These are phyloP conservation scores for Pocillopora damicornis DNA, from an alignment of 64 coral and sea anemone species.

Conservation along the genomic window DNA sequence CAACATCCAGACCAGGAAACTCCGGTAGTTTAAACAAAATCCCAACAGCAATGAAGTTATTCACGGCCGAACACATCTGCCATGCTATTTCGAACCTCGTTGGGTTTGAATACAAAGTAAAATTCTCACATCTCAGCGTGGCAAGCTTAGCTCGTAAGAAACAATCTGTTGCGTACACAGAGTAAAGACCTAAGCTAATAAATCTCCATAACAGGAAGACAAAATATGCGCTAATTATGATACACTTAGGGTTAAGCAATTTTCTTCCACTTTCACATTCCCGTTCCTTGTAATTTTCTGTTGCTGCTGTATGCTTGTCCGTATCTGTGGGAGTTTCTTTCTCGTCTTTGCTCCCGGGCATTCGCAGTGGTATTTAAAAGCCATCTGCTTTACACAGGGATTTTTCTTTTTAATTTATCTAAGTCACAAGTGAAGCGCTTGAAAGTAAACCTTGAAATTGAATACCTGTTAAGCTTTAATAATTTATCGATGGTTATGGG, in stretches of 20 bases:
- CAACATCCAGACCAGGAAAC: conserved; percentile 67
- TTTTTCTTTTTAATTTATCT: not conserved
- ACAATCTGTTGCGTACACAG: conserved; percentile 78
- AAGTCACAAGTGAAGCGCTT: too few relatives aligned
- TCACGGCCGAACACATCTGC: conserved; percentile 67
- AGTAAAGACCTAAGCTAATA: conserved; percentile 57
- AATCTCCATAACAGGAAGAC: conserved; percentile 71
- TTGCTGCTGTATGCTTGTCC: not conserved
- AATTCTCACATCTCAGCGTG: conserved; percentile 74
- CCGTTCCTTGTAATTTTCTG: not conserved
- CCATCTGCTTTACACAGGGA: not conserved
- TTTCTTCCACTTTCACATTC: not conserved
- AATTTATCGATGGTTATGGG: not conserved
- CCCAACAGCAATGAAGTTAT: conserved; percentile 53
- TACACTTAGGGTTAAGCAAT: not conserved
- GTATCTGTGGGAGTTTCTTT: not conserved
- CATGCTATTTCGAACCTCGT: conserved; percentile 77
- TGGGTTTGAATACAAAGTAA: conserved; percentile 55
- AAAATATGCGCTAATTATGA: conserved; percentile 39
- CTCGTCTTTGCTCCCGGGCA: not conserved
- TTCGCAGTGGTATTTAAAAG: not conserved
- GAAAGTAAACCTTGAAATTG: too few relatives aligned
- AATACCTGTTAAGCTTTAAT: not conserved
- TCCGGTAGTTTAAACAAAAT: conserved; percentile 56
- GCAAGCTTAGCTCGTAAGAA: conserved; percentile 83